Conservation (phyloP, 1,140 invertebrate genomes). For the Lepeophtheirus salmonis region DNA sequence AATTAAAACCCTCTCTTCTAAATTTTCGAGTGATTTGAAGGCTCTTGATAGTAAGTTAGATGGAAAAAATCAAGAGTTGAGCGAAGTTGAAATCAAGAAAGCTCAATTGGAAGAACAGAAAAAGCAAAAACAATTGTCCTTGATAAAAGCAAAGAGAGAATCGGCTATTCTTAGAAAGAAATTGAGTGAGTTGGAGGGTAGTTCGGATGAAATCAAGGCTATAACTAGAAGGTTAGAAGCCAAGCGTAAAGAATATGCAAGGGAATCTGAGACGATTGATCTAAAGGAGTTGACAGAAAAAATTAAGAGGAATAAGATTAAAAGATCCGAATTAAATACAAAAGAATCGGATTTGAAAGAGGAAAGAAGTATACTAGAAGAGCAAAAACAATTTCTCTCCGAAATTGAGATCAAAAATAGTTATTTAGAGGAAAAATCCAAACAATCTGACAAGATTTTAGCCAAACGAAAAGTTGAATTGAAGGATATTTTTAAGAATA, state of each 20-base stretch:
- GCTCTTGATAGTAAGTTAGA: neutral
- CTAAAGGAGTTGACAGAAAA: neutral
- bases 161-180: neutral
- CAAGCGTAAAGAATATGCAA: neutral
- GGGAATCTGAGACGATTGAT: neutral
- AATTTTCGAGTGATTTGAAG: neutral
- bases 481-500: neutral
- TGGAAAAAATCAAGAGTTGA: neutral
- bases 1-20: neutral
- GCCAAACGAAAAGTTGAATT: neutral
- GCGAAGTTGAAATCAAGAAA: neutral
- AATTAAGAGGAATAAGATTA: neutral
- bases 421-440: neutral
- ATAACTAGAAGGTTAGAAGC: neutral
- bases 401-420: neutral
- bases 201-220: neutral
- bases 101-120: slow-evolving; percentile 2
- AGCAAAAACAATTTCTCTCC: neutral
- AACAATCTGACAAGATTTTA: neutral
- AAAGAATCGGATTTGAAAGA: neutral
- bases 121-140: slow-evolving; percentile 2
- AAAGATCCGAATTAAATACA: neutral
- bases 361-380: neutral
- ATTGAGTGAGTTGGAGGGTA: neutral
- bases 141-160: neutral